Conservation (phyloP, 2,888 invertebrate species). For the Lamproptera curius region DNA sequence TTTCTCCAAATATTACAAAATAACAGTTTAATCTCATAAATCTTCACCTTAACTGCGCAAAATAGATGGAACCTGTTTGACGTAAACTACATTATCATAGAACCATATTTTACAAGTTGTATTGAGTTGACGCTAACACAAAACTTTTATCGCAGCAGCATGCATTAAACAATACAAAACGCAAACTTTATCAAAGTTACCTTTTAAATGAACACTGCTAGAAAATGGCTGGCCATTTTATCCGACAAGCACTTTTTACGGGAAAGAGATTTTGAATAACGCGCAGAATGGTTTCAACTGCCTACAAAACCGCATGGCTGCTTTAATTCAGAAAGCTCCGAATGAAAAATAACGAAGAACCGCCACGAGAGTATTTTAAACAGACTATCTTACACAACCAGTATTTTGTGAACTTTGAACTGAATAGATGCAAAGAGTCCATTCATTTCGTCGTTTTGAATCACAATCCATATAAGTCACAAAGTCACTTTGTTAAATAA, state of each 20-base stretch:
- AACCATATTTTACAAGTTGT: too few relatives aligned
- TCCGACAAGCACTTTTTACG: slow-evolving; percentile 20
- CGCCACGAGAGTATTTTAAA: slow-evolving; percentile 15
- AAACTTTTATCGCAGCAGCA: too few relatives aligned
- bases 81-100: too few relatives aligned
- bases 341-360: slow-evolving; percentile 11
- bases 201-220: slow-evolving; percentile 19
- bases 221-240: slow-evolving; percentile 17
- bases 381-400: slow-evolving; percentile 12
- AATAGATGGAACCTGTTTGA: too few relatives aligned
- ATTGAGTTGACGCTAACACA: too few relatives aligned
- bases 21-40: too few relatives aligned
- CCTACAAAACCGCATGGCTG: slow-evolving; percentile 18
- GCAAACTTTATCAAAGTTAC: slow-evolving; percentile 4
- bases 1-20: too few relatives aligned
- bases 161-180: too few relatives aligned
- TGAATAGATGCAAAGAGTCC: not conserved
- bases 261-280: slow-evolving; percentile 20
- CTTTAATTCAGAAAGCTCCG: slow-evolving; percentile 18
- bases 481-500: not conserved
- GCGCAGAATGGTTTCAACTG: slow-evolving; percentile 20
- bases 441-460: slow-evolving; percentile 1
- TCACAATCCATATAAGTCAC: not conserved
- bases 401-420: slow-evolving; percentile 10
- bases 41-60: too few relatives aligned